These are phyloP conservation scores for Chelonoidis abingdonii DNA, from an alignment of 2,113 vertebrate species.

Conservation along the genomic window DNA sequence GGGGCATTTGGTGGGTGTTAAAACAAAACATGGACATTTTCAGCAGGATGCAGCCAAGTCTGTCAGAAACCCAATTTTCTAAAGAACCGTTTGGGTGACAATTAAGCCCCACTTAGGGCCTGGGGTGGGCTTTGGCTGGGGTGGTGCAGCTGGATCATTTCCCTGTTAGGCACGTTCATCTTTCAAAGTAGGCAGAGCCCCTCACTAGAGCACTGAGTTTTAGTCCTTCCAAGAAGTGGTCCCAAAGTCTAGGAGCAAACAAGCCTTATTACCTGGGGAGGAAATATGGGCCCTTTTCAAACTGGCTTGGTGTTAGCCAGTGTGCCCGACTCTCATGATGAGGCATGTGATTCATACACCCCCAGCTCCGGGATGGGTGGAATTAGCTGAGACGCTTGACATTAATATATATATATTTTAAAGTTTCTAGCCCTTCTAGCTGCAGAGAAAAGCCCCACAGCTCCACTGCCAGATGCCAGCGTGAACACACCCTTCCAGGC, in stretches of 20 bases:
- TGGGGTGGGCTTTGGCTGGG: not conserved
- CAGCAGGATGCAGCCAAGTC: not conserved
- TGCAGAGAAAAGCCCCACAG: not conserved
- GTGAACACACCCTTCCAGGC: too few relatives aligned
- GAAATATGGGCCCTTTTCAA: too few relatives aligned
- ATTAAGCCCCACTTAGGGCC: not conserved
- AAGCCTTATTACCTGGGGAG: not conserved
- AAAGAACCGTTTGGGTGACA: not conserved
- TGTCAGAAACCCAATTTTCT: not conserved
- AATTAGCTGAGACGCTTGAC: not conserved
- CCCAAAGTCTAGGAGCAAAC: not conserved
- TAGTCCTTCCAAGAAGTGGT: accelerated
- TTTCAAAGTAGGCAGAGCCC: not conserved
- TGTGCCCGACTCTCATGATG: not conserved
- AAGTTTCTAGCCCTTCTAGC: not conserved
- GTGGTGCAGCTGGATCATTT: not conserved
- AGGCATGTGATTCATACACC: not conserved
- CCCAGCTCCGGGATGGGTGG: not conserved
- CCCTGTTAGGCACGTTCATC: not conserved
- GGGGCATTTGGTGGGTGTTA: not conserved
- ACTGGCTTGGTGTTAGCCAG: not conserved
- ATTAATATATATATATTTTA: not conserved
- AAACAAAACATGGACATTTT: not conserved
- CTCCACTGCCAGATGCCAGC: not conserved
- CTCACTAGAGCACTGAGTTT: not conserved